phyloP scores from a whole-genome alignment of 2,113 vertebrate genomes.

The Tragelaphus scriptus region DNA sequence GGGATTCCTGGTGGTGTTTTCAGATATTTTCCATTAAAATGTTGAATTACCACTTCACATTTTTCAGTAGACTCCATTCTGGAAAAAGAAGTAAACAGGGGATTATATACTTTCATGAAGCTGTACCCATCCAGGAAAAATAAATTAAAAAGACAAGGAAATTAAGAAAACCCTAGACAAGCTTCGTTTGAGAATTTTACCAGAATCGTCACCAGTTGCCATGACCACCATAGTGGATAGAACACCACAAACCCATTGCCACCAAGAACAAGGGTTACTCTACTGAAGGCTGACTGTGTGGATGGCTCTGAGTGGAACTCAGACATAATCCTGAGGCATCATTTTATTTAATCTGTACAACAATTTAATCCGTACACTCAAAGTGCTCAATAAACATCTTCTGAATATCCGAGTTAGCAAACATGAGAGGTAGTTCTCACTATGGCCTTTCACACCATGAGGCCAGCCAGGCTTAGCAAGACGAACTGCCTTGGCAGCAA shows the following conservation, averaged over 20 bases:
- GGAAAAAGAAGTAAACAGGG: constrained; percentile 55
- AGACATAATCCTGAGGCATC: not conserved
- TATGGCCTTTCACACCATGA: not conserved
- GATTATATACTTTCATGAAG: not conserved
- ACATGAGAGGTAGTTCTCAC: not conserved
- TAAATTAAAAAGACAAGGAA: not conserved
- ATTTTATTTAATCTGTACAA: not conserved
- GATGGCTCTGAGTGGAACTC: not conserved
- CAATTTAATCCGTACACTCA: not conserved
- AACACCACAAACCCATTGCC: too few relatives aligned
- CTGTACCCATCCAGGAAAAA: not conserved
- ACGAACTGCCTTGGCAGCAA: not conserved
- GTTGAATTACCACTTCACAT: constrained; percentile 91
- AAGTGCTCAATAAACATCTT: not conserved
- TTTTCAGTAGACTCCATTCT: constrained; percentile 92
- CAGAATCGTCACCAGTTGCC: not conserved
- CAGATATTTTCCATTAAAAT: constrained; percentile 92
- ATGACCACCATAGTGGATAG: not conserved
- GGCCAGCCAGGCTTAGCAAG: not conserved
- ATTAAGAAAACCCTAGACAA: not conserved
- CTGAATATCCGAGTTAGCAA: not conserved
- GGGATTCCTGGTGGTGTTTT: constrained; percentile 90
- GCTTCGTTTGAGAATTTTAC: not conserved
- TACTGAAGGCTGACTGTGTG: not conserved
- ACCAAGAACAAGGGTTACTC: not conserved